These are phyloP conservation scores for Pteropus alecto DNA, from an alignment of 2,113 vertebrate species.

Conservation along the genomic window DNA sequence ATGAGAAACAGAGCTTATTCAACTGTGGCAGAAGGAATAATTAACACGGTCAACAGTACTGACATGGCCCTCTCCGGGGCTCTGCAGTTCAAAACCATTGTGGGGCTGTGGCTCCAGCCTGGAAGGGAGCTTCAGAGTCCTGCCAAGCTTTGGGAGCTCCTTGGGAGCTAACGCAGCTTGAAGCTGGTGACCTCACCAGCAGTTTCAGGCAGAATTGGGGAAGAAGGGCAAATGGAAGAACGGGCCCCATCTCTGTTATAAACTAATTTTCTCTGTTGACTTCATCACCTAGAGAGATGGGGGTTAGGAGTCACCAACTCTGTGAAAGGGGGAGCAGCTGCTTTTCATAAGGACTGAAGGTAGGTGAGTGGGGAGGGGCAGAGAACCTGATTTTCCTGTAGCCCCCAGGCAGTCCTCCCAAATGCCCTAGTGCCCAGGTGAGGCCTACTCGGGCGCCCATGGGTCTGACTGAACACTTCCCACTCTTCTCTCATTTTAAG, in stretches of 20 bases:
- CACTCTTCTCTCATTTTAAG: neutral
- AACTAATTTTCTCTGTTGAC: neutral
- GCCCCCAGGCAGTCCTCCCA: neutral
- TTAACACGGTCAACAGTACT: rapidly evolving
- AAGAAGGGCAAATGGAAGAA: neutral
- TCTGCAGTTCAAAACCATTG: neutral
- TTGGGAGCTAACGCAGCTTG: neutral
- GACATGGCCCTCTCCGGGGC: neutral
- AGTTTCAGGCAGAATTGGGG: neutral
- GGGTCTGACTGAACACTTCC: too few relatives aligned
- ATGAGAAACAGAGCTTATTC: neutral
- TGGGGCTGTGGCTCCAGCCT: neutral
- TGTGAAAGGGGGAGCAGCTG: neutral
- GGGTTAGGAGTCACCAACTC: neutral
- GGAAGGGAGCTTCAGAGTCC: neutral
- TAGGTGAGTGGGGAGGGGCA: neutral
- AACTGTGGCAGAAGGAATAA: neutral
- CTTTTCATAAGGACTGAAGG: neutral
- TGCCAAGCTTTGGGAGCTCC: too few relatives aligned
- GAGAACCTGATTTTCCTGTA: too few relatives aligned
- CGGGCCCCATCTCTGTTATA: neutral
- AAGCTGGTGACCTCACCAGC: neutral
- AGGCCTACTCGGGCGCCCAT: neutral
- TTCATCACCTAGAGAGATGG: neutral
- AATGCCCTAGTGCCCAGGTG: neutral